phyloP scores from a whole-genome alignment of 2,797 vertebrate genomes.

The Crax fasciolata region DNA sequence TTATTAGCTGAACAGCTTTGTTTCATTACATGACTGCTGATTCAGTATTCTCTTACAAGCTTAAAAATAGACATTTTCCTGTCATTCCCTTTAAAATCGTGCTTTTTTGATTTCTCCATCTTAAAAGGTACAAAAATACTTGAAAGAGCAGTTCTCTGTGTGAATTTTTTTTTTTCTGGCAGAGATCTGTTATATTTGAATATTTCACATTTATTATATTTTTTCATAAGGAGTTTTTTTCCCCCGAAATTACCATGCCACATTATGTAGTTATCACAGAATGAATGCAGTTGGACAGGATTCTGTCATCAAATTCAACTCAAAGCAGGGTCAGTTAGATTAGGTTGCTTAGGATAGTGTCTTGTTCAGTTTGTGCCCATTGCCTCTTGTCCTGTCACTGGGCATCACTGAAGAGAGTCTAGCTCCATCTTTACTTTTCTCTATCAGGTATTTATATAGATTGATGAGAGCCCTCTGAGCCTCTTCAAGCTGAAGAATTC shows the following conservation, averaged over 20 bases:
- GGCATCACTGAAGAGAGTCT: not conserved
- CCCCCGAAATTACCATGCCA: not conserved
- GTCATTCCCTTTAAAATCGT: constrained; percentile 25
- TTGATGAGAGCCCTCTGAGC: not conserved
- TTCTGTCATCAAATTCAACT: not conserved
- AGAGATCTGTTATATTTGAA: not conserved
- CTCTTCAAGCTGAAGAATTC: not conserved
- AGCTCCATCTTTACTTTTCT: not conserved
- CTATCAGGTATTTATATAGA: not conserved
- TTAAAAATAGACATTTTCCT: constrained; percentile 46
- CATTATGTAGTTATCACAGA: not conserved
- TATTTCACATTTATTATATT: not conserved
- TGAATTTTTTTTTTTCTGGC: not conserved
- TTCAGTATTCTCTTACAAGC: constrained; percentile 54
- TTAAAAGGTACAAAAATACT: constrained; percentile 43
- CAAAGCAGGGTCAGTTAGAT: not conserved
- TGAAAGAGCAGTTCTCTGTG: constrained; percentile 12
- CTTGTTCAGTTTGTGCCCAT: fast-evolving
- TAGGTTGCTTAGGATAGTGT: not conserved
- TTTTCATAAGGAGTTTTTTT: not conserved
- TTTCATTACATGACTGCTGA: constrained; percentile 33
- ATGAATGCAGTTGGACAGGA: not conserved
- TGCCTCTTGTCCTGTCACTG: not conserved
- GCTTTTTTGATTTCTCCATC: constrained; percentile 5
- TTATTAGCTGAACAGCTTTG: constrained; percentile 35